A percentile compares a stretch with the other conserved stretches of the same genome.
Conservation (phyloP, 2,797 vertebrate species). For the Benthosema pterotum region DNA sequence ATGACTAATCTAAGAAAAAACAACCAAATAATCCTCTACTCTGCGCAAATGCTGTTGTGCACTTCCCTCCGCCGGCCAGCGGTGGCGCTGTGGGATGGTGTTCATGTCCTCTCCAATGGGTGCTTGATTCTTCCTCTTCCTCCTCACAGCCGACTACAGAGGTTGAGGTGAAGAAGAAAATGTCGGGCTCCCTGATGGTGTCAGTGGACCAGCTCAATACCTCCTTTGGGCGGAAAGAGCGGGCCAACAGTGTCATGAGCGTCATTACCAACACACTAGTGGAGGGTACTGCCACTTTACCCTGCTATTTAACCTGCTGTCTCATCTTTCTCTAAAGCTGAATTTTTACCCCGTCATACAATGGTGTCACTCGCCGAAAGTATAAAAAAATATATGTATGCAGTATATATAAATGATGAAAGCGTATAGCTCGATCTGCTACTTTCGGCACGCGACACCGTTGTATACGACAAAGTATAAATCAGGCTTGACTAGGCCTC, state of each 20-base stretch:
- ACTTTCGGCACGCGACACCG: too few species aligned
- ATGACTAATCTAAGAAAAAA: slow-evolving; percentile 39
- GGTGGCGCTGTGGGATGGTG: slow-evolving; percentile 75
- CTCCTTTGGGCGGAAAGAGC: slow-evolving; percentile 94
- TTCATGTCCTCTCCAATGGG: slow-evolving; percentile 79
- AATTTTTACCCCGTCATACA: too few species aligned
- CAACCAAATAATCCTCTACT: slow-evolving; percentile 31
- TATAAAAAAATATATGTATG: too few species aligned
- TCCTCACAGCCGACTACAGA: slow-evolving; percentile 92
- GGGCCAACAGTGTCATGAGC: slow-evolving; percentile 97
- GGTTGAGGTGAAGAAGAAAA: slow-evolving; percentile 96
- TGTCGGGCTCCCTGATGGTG: slow-evolving; percentile 95
- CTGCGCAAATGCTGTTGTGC: slow-evolving; percentile 72
- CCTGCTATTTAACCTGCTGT: slow-evolving; percentile 78
- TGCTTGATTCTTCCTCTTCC: slow-evolving; percentile 80
- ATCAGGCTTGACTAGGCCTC: slow-evolving; percentile 63
- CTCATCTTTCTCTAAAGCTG: slow-evolving; percentile 66
- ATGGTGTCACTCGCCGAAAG: too few species aligned
- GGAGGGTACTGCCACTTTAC: slow-evolving; percentile 88
- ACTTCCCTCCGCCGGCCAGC: slow-evolving; percentile 75
- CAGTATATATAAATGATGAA: too few species aligned
- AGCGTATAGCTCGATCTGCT: too few species aligned
- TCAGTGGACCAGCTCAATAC: slow-evolving; percentile 98
- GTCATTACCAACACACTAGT: slow-evolving; percentile 97
- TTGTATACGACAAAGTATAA: too few species aligned